Evolutionary conservation across 2,797 vertebrate species (phyloP).

Genomic region (Alca torda): DNA sequence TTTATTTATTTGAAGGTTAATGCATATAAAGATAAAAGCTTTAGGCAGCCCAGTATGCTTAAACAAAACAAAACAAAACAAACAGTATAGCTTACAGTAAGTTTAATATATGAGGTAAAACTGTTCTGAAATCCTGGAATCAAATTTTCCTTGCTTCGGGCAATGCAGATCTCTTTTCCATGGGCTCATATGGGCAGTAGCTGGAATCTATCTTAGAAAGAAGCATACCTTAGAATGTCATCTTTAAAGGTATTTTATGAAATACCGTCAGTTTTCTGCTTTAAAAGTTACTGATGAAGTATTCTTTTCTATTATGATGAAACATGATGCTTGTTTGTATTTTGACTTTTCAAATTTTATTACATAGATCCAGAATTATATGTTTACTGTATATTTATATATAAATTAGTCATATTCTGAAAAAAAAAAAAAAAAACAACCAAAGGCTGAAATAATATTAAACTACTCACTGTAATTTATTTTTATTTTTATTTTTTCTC

Average conservation of each 20-base stretch:
- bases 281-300: neutral
- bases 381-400: neutral
- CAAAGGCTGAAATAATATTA: neutral
- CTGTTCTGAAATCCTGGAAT: neutral
- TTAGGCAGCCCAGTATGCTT: neutral
- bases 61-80: neutral
- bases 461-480: neutral
- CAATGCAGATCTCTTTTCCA: neutral
- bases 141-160: neutral
- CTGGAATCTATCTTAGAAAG: neutral
- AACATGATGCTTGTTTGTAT: neutral
- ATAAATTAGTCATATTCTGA: neutral
- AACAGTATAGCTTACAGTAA: neutral
- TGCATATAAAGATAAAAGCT: neutral
- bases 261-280: neutral
- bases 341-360: neutral
- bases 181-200: neutral
- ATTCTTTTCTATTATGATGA: neutral
- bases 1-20: constrained; percentile 26
- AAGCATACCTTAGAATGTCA: neutral
- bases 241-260: neutral
- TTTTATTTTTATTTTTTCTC: neutral
- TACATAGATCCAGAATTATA: neutral
- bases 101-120: neutral
- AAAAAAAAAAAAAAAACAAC: neutral